Conservation (phyloP, 2,113 vertebrate species). For the Lampris incognitus region DNA sequence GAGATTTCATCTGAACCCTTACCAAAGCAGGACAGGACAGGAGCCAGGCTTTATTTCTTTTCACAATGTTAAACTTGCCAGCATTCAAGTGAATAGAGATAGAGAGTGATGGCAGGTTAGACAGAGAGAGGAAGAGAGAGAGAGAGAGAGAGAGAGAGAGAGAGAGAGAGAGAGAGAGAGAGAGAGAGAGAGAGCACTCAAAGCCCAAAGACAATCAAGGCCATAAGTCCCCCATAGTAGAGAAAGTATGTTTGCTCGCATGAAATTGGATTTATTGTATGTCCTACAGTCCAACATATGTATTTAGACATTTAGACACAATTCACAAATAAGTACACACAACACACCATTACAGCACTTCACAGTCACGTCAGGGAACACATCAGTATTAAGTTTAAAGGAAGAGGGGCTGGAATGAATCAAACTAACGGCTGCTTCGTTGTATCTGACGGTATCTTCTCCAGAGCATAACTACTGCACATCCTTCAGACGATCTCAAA, state of each 20-base stretch:
- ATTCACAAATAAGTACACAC: not conserved
- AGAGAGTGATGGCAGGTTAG: constrained; percentile 91
- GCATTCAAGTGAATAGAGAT: constrained; percentile 90
- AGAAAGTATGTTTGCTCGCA: constrained; percentile 1
- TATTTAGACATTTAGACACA: not conserved
- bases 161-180: constrained; percentile 89
- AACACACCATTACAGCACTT: constrained; percentile 21
- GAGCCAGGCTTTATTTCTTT: constrained; percentile 82
- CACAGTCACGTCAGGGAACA: not conserved
- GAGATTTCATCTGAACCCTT: constrained; percentile 79
- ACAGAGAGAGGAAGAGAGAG: constrained; percentile 81
- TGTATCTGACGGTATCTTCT: no score
- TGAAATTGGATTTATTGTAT: not conserved
- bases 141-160: constrained; percentile 90
- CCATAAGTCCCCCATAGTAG: constrained; percentile 67
- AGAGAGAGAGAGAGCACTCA: constrained; percentile 86
- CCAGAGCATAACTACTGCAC: no score
- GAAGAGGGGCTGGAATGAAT: not conserved
- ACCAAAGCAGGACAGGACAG: constrained; percentile 94
- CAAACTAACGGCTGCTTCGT: not conserved
- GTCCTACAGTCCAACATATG: not conserved
- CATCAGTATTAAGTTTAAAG: not conserved
- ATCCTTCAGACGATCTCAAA: not conserved
- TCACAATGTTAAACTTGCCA: constrained; percentile 93
- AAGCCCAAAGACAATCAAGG: constrained; percentile 81